Base-by-base conservation (phyloP, 1,140 invertebrate species). In the Spodoptera frugiperda region DNA sequence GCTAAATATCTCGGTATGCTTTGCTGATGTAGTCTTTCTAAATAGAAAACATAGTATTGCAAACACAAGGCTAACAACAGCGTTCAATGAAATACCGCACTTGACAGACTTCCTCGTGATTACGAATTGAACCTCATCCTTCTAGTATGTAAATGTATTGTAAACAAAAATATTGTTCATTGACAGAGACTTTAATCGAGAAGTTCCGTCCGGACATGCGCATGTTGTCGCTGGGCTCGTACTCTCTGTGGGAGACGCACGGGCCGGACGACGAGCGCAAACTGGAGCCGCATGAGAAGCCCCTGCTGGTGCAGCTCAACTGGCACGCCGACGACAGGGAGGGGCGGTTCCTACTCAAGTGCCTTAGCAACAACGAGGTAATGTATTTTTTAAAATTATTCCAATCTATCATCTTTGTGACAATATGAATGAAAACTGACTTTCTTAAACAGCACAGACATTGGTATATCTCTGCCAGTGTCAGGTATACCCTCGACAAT, bases 181-280 rank as follows among this genome's bases (percentile, higher is more conserved):
- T 78, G 85, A 6, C 87, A 95, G 94, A 98, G 93, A 99, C 98
- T 0, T 95, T 99, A 59, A 98, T 99, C 80, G 99, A 99, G 95
- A 99, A 99, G 94, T 99, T 99, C 95, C 97, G 99, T 90, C 99
- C 99, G 39, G 99, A 99, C 94, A 99, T 99, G 98, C 96, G 98
- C 85, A 99, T 99, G 99, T 94, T 99, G 51, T 98, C 98, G 17
- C 96, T 98, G 63, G 98, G 98, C 44, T 98, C 98, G 87, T 99
- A 99, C 94, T 98, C 98, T 48, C 95, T 99, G 55, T 99, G 98
- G 94, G 99, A 99, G 95, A 98, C 99, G 53, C 99, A 99, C 92
- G 98, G 98, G 83, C 98, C 99, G 91, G 97, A 97, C 96, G 98
- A 99, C 85, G 99, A 99, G 94, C 95, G 99, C 76, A 96, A 97